Conservation (phyloP, 2,888 invertebrate species). For the Parapristionchus giblindavisi region DNA sequence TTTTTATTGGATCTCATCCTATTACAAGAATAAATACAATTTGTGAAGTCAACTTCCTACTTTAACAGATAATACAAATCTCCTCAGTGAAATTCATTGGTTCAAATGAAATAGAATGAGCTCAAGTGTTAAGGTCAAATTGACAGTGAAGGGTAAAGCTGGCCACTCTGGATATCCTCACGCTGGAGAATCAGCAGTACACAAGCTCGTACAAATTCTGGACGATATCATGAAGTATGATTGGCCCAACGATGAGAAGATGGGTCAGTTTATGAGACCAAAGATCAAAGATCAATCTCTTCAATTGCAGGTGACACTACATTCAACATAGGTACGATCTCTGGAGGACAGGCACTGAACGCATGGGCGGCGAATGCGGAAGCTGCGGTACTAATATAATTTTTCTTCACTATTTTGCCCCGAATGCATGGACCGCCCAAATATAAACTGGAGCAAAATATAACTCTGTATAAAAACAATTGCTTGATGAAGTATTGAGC, state of each 20-base stretch:
- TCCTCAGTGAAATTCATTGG: neutral
- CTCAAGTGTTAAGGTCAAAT: conserved; percentile 41
- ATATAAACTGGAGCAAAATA: no score
- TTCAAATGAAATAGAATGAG: neutral
- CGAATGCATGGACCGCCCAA: no score
- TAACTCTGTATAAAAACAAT: no score
- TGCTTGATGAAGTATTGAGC: no score
- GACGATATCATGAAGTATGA: conserved; percentile 51
- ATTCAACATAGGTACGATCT: conserved; percentile 61
- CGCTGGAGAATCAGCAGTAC: conserved; percentile 62
- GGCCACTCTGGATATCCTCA: conserved; percentile 66
- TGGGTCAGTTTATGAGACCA: neutral
- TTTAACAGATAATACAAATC: neutral
- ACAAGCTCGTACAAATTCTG: conserved; percentile 59
- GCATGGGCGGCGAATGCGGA: conserved; percentile 60
- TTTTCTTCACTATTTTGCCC: no score
- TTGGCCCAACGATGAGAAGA: conserved; percentile 57
- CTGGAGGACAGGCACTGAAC: conserved; percentile 67
- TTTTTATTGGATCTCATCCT: neutral
- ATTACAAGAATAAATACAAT: neutral
- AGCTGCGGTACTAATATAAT: no score
- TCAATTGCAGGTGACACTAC: conserved; percentile 58
- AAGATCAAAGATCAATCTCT: neutral
- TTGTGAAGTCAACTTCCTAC: neutral
- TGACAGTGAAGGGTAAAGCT: conserved; percentile 51